Percentiles rank a stretch among this genome's conserved stretches.
Conservation (phyloP, 2,888 invertebrate species). For the Tolmerus cingulatus region DNA sequence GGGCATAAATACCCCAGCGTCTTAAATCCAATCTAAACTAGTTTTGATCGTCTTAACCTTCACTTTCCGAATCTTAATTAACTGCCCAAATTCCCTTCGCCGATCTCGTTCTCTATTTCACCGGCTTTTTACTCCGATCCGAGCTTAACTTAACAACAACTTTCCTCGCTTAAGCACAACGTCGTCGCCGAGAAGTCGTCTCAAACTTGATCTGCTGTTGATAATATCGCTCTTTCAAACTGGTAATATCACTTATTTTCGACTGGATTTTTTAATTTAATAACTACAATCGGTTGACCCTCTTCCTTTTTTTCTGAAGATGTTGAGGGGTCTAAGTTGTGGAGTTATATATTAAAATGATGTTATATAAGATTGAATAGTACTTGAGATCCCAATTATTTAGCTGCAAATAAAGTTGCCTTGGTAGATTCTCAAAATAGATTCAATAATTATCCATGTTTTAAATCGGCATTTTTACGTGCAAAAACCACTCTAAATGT, state of each 20-base stretch:
- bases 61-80: conserved; percentile 27
- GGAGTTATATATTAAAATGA: too few relatives aligned
- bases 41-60: conserved; percentile 25
- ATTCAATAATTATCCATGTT: too few relatives aligned
- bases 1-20: neutral
- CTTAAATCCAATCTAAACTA: neutral
- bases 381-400: too few relatives aligned
- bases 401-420: too few relatives aligned
- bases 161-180: neutral
- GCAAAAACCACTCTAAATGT: too few relatives aligned
- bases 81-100: neutral
- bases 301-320: too few relatives aligned
- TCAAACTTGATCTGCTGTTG: neutral
- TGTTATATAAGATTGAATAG: too few relatives aligned
- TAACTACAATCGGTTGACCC: neutral
- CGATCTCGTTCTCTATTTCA: neutral
- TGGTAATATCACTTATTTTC: neutral
- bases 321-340: too few relatives aligned
- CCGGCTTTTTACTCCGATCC: neutral
- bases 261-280: neutral
- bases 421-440: too few relatives aligned
- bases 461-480: too few relatives aligned
- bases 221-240: neutral
- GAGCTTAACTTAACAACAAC: neutral
- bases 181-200: neutral